Conservation (phyloP, 1,140 invertebrate genomes). For the Calycopis cecrops region DNA sequence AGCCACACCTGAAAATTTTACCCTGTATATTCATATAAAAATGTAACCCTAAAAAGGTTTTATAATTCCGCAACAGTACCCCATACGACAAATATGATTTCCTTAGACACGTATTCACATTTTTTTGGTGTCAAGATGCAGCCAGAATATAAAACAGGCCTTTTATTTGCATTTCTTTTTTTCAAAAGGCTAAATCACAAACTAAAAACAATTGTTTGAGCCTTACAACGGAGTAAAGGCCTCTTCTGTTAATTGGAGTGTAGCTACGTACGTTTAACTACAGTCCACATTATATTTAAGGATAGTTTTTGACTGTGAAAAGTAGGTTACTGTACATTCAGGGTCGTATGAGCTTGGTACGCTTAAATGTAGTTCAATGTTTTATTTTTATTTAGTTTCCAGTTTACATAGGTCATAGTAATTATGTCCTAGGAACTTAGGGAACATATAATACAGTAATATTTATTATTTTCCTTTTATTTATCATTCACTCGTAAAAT, state of each 20-base stretch:
- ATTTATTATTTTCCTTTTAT: too few relatives aligned
- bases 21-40: too few relatives aligned
- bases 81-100: too few relatives aligned
- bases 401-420: neutral
- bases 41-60: too few relatives aligned
- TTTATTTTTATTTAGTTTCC: conserved; percentile 12
- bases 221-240: conserved; percentile 15
- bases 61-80: too few relatives aligned
- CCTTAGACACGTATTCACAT: conserved; percentile 7
- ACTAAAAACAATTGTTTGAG: conserved; percentile 18
- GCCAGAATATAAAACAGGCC: conserved; percentile 9
- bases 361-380: conserved; percentile 12
- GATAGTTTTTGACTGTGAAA: conserved; percentile 9
- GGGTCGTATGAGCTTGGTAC: conserved; percentile 2
- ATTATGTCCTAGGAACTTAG: too few relatives aligned
- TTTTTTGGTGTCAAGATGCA: conserved; percentile 11
- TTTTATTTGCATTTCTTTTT: conserved; percentile 14
- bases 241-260: conserved; percentile 22
- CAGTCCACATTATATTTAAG: conserved; percentile 15
- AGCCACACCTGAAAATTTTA: too few relatives aligned
- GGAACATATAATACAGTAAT: too few relatives aligned
- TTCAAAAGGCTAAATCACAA: conserved; percentile 15
- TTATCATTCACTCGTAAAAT: too few relatives aligned
- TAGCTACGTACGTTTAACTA: conserved; percentile 16
- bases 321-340: conserved; percentile 13